phyloP scores from a whole-genome alignment of 2,797 vertebrate species.

The Microhierax caerulescens region DNA sequence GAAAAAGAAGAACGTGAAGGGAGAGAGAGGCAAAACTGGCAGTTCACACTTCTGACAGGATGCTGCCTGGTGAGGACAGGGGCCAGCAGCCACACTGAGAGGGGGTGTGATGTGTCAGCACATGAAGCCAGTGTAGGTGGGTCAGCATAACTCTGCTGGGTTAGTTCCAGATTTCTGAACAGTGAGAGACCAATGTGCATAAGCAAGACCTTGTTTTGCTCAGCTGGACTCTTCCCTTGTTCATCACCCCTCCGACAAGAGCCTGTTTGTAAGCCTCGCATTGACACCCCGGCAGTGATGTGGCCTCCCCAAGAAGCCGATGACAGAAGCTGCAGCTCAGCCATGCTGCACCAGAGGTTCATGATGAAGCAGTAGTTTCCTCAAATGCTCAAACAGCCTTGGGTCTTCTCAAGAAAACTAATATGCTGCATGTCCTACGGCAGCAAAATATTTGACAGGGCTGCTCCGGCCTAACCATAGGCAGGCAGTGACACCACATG shows the following conservation, averaged over 20 bases:
- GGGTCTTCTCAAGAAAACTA: neutral
- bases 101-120: neutral
- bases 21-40: neutral
- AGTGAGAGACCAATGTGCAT: neutral
- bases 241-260: neutral
- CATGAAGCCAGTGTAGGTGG: neutral
- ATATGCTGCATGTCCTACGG: neutral
- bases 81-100: neutral
- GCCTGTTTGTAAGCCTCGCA: neutral
- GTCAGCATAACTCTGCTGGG: neutral
- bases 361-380: rapidly evolving
- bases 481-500: neutral
- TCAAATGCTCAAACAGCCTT: neutral
- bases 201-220: neutral
- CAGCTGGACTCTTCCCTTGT: neutral
- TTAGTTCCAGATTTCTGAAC: neutral
- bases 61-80: neutral
- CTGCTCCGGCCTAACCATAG: rapidly evolving
- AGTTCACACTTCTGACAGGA: neutral
- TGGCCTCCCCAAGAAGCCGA: neutral
- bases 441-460: neutral
- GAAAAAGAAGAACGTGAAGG: neutral
- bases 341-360: neutral
- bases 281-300: neutral
- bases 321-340: neutral